Evolutionary conservation across 2,888 invertebrate species (phyloP).

Genomic region (Podabrus alpinus): DNA sequence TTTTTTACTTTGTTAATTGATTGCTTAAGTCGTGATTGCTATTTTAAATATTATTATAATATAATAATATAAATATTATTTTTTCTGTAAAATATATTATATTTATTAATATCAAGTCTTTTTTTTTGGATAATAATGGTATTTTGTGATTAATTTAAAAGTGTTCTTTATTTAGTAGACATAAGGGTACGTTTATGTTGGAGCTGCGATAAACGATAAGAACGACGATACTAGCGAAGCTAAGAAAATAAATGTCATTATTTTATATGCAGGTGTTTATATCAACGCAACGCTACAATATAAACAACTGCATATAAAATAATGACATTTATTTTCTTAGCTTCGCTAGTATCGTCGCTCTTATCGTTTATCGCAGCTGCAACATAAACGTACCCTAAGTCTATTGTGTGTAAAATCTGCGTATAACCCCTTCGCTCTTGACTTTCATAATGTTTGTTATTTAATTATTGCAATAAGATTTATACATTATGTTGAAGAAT

Average conservation of each 20-base stretch:
- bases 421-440: not conserved
- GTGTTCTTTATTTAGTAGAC: too few species aligned
- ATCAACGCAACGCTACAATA: too few species aligned
- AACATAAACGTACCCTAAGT: too few species aligned
- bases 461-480: not conserved
- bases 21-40: not conserved
- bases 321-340: too few species aligned
- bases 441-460: not conserved
- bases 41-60: not conserved
- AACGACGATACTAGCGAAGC: too few species aligned
- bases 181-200: too few species aligned
- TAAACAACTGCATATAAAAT: too few species aligned
- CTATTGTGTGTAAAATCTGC: not conserved
- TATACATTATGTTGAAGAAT: not conserved
- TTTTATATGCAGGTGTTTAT: too few species aligned
- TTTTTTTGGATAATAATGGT: not conserved
- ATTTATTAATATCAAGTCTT: not conserved
- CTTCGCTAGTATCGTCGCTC: too few species aligned
- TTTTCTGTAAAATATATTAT: not conserved
- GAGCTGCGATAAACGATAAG: too few species aligned
- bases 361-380: too few species aligned
- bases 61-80: not conserved
- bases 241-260: too few species aligned
- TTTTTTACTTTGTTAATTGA: not conserved
- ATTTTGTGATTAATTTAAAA: not conserved